phyloP scores from a whole-genome alignment of 2,113 vertebrate genomes.

The Panthera tigris region DNA sequence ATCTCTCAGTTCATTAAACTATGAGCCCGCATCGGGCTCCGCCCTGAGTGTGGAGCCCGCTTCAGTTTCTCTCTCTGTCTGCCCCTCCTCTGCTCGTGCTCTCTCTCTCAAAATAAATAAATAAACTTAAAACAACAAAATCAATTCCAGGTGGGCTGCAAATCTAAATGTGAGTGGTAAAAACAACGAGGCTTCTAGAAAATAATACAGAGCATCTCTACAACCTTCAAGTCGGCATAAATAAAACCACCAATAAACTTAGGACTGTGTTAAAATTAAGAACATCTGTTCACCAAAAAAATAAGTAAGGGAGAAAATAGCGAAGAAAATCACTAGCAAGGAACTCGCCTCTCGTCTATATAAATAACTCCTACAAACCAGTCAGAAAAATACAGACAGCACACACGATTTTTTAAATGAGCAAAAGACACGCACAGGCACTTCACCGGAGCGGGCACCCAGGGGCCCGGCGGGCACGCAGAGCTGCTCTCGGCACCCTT shows the following conservation, averaged over 20 bases:
- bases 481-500: not conserved
- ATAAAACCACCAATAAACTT: not conserved
- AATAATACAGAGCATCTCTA: not conserved
- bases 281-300: conserved; percentile 1
- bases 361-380: not conserved
- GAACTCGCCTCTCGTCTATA: not conserved
- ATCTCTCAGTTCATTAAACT: too few relatives aligned
- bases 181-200: not conserved
- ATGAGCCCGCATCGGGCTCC: too few relatives aligned
- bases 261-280: not conserved
- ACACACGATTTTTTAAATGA: not conserved
- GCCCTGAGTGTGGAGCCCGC: too few relatives aligned
- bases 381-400: not conserved
- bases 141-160: not conserved
- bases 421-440: not conserved
- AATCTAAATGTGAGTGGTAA: not conserved
- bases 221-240: not conserved
- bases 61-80: too few relatives aligned
- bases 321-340: not conserved
- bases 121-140: not conserved
- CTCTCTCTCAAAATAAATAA: too few relatives aligned
- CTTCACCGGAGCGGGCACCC: not conserved
- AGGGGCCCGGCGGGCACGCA: accelerated
- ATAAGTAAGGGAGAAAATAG: not conserved
- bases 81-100: too few relatives aligned